These are phyloP conservation scores for Tauraco erythrolophus DNA, from an alignment of 2,113 vertebrate species.

Conservation along the genomic window DNA sequence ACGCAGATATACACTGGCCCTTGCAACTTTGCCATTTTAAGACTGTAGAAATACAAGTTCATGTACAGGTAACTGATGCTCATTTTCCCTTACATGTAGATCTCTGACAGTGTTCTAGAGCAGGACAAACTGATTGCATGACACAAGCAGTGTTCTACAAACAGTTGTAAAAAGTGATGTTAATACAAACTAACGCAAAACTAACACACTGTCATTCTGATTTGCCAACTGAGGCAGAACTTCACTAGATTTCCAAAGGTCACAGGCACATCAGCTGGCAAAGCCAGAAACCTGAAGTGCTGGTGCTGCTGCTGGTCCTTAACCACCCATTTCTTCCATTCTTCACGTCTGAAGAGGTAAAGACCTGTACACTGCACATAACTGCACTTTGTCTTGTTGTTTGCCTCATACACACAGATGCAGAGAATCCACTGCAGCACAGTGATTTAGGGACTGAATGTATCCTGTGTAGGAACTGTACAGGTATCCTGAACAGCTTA, in stretches of 20 bases:
- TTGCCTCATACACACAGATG: not conserved
- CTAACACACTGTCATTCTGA: not conserved
- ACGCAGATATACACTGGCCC: not conserved
- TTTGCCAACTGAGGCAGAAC: not conserved
- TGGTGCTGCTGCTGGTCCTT: too few relatives aligned
- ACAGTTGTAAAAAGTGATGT: not conserved
- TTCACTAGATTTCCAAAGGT: not conserved
- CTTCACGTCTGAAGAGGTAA: not conserved
- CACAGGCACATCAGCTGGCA: not conserved
- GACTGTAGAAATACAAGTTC: not conserved
- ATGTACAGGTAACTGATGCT: not conserved
- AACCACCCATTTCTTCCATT: not conserved
- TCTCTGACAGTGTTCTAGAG: not conserved
- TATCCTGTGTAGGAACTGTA: not conserved
- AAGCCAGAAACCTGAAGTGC: not conserved
- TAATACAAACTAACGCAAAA: not conserved
- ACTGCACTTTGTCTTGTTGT: not conserved
- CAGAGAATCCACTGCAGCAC: not conserved
- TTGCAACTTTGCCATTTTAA: not conserved
- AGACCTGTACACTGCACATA: not conserved
- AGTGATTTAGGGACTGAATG: not conserved
- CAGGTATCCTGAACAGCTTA: not conserved
- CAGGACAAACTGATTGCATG: not conserved
- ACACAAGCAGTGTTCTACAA: not conserved
- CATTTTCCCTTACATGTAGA: not conserved